These are phyloP conservation scores for Ichneumon xanthorius DNA, from an alignment of 2,888 invertebrate genomes.

Conservation along the genomic window DNA sequence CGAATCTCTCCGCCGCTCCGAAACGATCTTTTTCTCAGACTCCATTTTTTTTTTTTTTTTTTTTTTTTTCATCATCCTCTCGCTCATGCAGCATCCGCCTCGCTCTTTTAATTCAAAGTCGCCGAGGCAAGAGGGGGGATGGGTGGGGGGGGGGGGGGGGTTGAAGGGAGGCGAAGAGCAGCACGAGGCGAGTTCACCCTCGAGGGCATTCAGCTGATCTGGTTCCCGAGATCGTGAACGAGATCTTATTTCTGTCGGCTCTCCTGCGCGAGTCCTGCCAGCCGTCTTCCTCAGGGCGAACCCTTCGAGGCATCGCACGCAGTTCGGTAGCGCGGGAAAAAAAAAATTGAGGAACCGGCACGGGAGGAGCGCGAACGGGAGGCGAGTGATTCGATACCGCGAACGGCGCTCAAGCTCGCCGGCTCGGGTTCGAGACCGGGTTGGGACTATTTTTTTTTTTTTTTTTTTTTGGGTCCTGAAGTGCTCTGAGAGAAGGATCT, in stretches of 20 bases:
- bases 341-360: conserved; percentile 67
- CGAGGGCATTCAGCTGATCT: conserved; percentile 67
- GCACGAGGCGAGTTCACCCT: conserved; percentile 67
- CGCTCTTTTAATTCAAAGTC: conserved; percentile 41
- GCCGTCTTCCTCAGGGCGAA: too few relatives aligned
- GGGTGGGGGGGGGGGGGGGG: too few relatives aligned
- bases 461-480: too few relatives aligned
- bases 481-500: neutral
- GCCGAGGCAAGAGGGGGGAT: neutral
- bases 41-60: too few relatives aligned
- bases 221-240: conserved; percentile 69
- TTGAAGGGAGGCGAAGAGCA: conserved; percentile 47
- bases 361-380: conserved; percentile 58
- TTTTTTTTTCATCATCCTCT: conserved; percentile 39
- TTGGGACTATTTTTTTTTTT: too few relatives aligned
- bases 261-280: conserved; percentile 15
- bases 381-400: conserved; percentile 73
- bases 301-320: conserved; percentile 41
- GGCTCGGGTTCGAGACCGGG: too few relatives aligned
- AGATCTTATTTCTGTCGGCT: conserved; percentile 66
- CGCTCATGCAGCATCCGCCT: neutral
- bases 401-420: neutral
- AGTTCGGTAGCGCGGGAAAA: conserved; percentile 65
- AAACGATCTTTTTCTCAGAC: conserved; percentile 68
- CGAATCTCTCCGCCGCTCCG: conserved; percentile 63